Evolutionary conservation across 2,113 vertebrate genomes (phyloP), one percentile per base, ranked within the genome.

Genomic region (Trematomus loennbergii): DNA sequence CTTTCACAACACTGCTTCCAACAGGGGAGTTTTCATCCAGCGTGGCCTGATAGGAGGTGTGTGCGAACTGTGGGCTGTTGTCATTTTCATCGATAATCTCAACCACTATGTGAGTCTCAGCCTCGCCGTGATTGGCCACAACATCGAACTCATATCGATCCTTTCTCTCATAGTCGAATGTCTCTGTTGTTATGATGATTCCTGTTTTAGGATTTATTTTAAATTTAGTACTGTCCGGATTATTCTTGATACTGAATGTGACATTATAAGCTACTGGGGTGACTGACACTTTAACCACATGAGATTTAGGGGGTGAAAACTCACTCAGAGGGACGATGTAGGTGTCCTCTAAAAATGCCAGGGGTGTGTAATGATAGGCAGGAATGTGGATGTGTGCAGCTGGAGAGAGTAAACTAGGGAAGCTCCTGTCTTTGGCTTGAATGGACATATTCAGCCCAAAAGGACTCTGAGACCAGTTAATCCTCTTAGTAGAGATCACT

Each of bases 361-460:
- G 84, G 0, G 92, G 93, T 58, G 87, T 90, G 40, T 95, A 87
- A 82, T 88, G 93, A 84, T 93, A 86, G 7, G 96, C 71, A 0
- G 96, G 96, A 68, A 99, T 89, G 57, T 98, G 96, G 67, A 98
- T 86, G 53, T 90, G 89, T 86, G 82, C 91, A 85, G 96, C 16
- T 62, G 93, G 89, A 40, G 97, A 97, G 76, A 93, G 88, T n/a
- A 95, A 81, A 66, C 94, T 89, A 18, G 96, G 96, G 8, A 86
- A 94, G 75, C 91, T 92, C 67, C 90, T 90, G 78, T 97, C 96
- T 93, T 94, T 96, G 50, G 96, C 97, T 91, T 95, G 97, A 66
- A 99, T 94, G 17, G 97, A 98, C 77, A 99, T 91, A 93, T 99
- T 99, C 66, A 98, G 93, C 61, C 98, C 98, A 46, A 91, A 95